These are phyloP conservation scores for Ferrisia virgata DNA, from an alignment of 2,888 invertebrate species.

Conservation along the genomic window DNA sequence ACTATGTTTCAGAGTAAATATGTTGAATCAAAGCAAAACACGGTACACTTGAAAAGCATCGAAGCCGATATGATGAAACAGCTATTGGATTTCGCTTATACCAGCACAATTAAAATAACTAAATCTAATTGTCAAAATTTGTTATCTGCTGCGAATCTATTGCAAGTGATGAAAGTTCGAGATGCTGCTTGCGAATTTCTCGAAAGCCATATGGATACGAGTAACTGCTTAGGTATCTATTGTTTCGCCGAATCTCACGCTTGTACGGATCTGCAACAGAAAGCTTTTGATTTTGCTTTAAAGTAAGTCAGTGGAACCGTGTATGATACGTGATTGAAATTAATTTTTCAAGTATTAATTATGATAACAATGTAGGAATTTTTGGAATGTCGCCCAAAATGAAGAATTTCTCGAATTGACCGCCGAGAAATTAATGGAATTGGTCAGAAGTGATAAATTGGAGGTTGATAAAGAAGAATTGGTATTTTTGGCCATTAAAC, in stretches of 20 bases:
- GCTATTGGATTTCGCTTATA: slow-evolving; percentile 56
- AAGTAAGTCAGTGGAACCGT: slow-evolving; percentile 50
- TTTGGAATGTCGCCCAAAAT: slow-evolving; percentile 52
- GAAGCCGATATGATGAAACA: slow-evolving; percentile 54
- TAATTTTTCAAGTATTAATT: not conserved
- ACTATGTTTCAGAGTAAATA: slow-evolving; percentile 55
- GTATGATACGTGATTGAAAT: not conserved
- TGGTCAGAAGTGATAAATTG: slow-evolving; percentile 55
- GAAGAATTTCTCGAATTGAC: slow-evolving; percentile 55
- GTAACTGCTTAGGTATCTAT: slow-evolving; percentile 57
- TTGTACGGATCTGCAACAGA: slow-evolving; percentile 55
- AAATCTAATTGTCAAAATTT: slow-evolving; percentile 55
- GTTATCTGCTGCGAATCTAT: slow-evolving; percentile 55
- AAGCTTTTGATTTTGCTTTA: slow-evolving; percentile 55
- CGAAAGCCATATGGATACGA: slow-evolving; percentile 55
- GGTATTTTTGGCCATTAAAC: slow-evolving; percentile 55
- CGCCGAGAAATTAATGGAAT: slow-evolving; percentile 55
- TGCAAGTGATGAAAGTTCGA: slow-evolving; percentile 54
- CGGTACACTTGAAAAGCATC: slow-evolving; percentile 54
- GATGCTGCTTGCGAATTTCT: slow-evolving; percentile 55
- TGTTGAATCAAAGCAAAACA: slow-evolving; percentile 54
- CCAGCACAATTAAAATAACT: slow-evolving; percentile 53
- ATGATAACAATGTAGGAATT: slow-evolving; percentile 50
- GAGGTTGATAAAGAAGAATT: slow-evolving; percentile 56
- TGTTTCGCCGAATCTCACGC: slow-evolving; percentile 57